A percentile compares a stretch with the other conserved stretches of the same genome.
Conservation (phyloP, 2,888 invertebrate genomes). For the Pheosia tremula region DNA sequence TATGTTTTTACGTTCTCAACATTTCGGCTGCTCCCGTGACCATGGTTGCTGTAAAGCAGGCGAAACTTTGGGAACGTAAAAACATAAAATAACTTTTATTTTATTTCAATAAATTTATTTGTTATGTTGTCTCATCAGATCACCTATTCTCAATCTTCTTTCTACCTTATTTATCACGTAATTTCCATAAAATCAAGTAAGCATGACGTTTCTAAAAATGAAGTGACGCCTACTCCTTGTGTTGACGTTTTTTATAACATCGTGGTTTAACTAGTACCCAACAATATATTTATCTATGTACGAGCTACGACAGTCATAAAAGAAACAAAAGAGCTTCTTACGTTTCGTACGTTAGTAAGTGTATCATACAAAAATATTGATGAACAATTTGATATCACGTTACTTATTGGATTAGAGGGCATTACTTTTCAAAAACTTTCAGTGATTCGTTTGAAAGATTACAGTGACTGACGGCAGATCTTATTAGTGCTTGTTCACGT, state of each 20-base stretch:
- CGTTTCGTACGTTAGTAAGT: too few species aligned
- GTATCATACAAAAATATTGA: neutral
- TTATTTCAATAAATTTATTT: neutral
- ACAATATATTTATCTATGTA: neutral
- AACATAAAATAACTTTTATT: too few species aligned
- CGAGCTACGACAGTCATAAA: neutral
- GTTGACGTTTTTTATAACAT: neutral
- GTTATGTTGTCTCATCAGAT: neutral
- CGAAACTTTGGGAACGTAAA: too few species aligned
- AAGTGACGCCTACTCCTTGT: neutral
- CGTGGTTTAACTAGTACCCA: too few species aligned
- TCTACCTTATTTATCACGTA: neutral
- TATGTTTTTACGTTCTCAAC: too few species aligned
- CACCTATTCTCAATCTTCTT: neutral
- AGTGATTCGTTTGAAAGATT: neutral
- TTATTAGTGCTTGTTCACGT: too few species aligned
- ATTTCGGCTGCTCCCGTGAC: too few species aligned
- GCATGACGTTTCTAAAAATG: neutral
- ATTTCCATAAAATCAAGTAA: neutral
- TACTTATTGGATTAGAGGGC: neutral
- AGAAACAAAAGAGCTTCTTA: neutral
- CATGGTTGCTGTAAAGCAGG: too few species aligned
- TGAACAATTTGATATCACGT: neutral
- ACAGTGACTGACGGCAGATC: conserved; percentile 9
- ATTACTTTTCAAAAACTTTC: neutral